Base-by-base conservation (phyloP, 2,797 vertebrate genomes). In the Coccyzus lansbergi region DNA sequence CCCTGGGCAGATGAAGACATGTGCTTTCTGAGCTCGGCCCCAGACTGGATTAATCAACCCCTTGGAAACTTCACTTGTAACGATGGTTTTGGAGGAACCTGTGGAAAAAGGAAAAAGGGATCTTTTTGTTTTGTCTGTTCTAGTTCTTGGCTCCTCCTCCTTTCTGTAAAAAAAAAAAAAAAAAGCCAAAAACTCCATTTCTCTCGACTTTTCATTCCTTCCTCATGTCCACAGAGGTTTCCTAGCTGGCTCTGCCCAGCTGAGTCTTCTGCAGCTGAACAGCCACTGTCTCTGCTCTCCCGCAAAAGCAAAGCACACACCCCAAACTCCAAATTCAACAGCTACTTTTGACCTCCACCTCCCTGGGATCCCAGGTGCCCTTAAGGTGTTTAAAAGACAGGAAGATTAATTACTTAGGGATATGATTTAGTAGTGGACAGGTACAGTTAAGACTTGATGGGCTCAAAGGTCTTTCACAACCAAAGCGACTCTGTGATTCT, bases 1-100 rank as follows among this genome's bases (percentile, higher is more conserved):
- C 72, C 74, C 68, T 86, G 87, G 53, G 88, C 80, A 81, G 80
- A 95, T 95, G 93, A 90, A 95, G 94, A 94, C 80, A 53, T 77
- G 69, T 83, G 92, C 65, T 84, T 80, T 72, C 63, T 86, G 89
- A 86, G 64, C 59, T 81, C 8, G 9, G 89, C 56, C 63, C 44
- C 84, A 83, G 80, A 72, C 52, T 84, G 74, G 74, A 83, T 93
- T 95, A 90, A 91, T 95, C 87, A 93, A 11, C 40, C 70, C 63
- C 24, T 90, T 91, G 89, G 95, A 96, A 91, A 74, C 7, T 6
- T 84, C 86, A 76, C 48, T 59, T 20, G 9, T 77, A 86, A 0
- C 3, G 74, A 56, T 90, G 69, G 46, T 76, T 84, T 96, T 95
- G 91, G 91, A 95, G 87, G 24, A 88, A 78, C 26, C 0, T 3